These are phyloP conservation scores for Albula goreensis DNA, from an alignment of 2,113 vertebrate species.

Conservation along the genomic window DNA sequence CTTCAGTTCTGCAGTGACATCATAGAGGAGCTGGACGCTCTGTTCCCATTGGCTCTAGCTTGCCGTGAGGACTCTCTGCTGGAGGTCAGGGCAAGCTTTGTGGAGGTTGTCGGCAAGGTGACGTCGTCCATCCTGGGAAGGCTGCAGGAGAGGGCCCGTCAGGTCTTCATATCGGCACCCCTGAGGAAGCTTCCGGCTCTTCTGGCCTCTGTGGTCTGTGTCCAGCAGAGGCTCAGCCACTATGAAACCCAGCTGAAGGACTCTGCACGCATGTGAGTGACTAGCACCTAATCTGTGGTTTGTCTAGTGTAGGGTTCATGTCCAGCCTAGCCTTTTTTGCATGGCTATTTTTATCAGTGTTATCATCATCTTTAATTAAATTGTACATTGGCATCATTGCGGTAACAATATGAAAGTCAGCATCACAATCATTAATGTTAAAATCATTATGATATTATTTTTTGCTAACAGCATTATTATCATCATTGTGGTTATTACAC, in stretches of 20 bases:
- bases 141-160: constrained; percentile 77
- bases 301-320: not conserved
- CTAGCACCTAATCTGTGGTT: not conserved
- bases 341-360: not conserved
- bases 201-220: constrained; percentile 76
- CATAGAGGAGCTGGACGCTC: constrained; percentile 81
- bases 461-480: not conserved
- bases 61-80: constrained; percentile 80
- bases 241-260: constrained; percentile 79
- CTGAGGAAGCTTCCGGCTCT: constrained; percentile 72
- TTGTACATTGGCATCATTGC: too few relatives aligned
- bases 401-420: too few relatives aligned
- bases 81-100: constrained; percentile 83
- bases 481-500: not conserved
- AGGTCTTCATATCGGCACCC: constrained; percentile 77
- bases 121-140: constrained; percentile 76
- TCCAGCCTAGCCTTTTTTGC: not conserved
- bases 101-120: constrained; percentile 82
- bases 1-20: constrained; percentile 86
- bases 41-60: constrained; percentile 85
- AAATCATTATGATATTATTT: not conserved
- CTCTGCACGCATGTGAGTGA: constrained; percentile 74
- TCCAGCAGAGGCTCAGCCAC: constrained; percentile 73
- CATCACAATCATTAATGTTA: too few relatives aligned
- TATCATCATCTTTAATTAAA: too few relatives aligned